Base-by-base conservation (phyloP, 2,888 invertebrate genomes). In the Andrena hattorfiana region DNA sequence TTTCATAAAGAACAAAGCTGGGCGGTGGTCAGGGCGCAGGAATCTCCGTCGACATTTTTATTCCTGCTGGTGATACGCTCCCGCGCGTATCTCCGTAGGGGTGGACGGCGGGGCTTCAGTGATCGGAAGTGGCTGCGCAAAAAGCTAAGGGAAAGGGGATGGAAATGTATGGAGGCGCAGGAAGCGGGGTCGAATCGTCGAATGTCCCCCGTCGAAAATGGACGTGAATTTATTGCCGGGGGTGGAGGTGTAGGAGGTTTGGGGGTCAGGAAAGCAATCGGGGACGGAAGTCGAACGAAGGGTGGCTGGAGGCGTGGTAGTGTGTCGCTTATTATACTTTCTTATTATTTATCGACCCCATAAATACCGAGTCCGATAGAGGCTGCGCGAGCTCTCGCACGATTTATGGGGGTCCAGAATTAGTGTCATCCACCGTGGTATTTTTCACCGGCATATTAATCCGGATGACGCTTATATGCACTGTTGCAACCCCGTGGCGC, bases 241-340 rank as follows among this genome's bases (percentile, higher is more conserved):
- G 64, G 76, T 16, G 35, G 60, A 42, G 54, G 48, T 32, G 26
- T 70, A 30, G 62, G 54, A 62, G 49, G 49, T 51, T 20, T 51
- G 60, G 16, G 83, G 77, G 71, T 83, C 73, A 54, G 49, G 67
- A 48, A 77, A 71, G 77, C 83, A 51, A 83, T 82, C 77, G 70
- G 32, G 64, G 75, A 77, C 54, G 59, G 76, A 60, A 56, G 70
- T 62, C 32, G 59, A 75, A 48, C 35, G 67, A 70, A 35, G 56
- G 62, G 20, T 64, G 59, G 42, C 48, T 13, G 64, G 54, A 51
- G 71, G 70, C 82, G 69, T 71, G 77, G 70, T 76, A 63, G 62
- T 66, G 77, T 68, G 84, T 77, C 78, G 78, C 85, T 88, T 88
- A 88, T 88, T 87, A 88, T 87, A 84, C 82, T 87, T 88, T 88